phyloP scores from a whole-genome alignment of 1,140 invertebrate genomes.

The Leptinotarsa lineolata region DNA sequence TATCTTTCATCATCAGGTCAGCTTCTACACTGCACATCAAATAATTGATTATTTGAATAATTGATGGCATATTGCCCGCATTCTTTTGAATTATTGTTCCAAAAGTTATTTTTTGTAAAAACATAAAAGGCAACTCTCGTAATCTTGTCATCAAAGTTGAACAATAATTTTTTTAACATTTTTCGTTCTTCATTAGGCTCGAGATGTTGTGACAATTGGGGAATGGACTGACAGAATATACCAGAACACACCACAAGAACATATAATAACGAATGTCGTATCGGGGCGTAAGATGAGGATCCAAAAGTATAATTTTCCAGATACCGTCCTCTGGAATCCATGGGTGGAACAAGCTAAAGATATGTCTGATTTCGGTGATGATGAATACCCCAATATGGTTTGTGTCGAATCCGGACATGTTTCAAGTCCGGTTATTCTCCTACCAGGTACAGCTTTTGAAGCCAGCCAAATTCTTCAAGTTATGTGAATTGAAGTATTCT shows the following conservation, averaged over 20 bases:
- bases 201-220: constrained; percentile 84
- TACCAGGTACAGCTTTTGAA: constrained; percentile 86
- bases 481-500: constrained; percentile 45
- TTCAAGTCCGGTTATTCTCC: constrained; percentile 78
- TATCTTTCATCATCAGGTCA: too few relatives aligned
- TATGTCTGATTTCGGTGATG: constrained; percentile 91
- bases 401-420: constrained; percentile 94
- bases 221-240: constrained; percentile 94
- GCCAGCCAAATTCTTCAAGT: constrained; percentile 86
- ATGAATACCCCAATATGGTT: constrained; percentile 93
- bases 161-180: too few relatives aligned
- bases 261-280: constrained; percentile 90
- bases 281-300: constrained; percentile 89
- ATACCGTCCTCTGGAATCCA: constrained; percentile 96
- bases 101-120: too few relatives aligned
- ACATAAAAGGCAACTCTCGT: too few relatives aligned
- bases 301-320: constrained; percentile 92
- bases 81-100: too few relatives aligned
- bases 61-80: too few relatives aligned
- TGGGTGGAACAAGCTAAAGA: constrained; percentile 91
- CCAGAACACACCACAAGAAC: constrained; percentile 88
- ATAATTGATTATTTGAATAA: too few relatives aligned
- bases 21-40: too few relatives aligned
- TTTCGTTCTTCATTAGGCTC: constrained; percentile 54
- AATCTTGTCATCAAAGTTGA: too few relatives aligned